phyloP scores from a whole-genome alignment of 2,113 vertebrate species.

The Litocranius walleri region DNA sequence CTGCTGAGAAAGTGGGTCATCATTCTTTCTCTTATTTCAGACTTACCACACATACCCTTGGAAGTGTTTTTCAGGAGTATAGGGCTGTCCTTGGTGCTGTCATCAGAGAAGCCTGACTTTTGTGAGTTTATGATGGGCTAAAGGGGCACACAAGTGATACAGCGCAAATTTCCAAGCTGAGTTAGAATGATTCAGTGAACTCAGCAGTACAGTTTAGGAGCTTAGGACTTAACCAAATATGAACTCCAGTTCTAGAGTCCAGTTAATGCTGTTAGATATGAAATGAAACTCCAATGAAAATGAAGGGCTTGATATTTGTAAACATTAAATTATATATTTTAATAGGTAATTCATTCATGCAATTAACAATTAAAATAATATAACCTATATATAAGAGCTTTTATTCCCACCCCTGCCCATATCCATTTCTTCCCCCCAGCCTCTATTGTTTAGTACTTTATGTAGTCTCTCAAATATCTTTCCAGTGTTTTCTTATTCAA shows the following conservation, averaged over 20 bases:
- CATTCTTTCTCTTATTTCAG: constrained; percentile 18
- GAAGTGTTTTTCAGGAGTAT: not conserved
- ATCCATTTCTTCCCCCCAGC: not conserved
- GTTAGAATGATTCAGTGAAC: not conserved
- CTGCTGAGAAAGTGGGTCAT: constrained; percentile 43
- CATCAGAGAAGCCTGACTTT: not conserved
- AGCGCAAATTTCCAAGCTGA: not conserved
- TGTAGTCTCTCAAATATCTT: not conserved
- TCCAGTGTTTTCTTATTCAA: not conserved
- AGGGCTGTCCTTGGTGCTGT: not conserved
- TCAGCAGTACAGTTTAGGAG: not conserved
- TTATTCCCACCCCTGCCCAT: not conserved
- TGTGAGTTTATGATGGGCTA: not conserved
- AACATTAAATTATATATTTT: not conserved
- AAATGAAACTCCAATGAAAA: not conserved
- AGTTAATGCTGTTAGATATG: not conserved
- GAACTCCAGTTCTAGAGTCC: not conserved
- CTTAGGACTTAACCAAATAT: not conserved
- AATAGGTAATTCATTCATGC: not conserved
- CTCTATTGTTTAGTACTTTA: not conserved
- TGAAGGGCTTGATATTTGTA: not conserved
- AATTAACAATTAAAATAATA: not conserved
- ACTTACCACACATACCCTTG: not conserved
- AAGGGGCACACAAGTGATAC: not conserved
- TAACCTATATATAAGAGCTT: not conserved